Base-by-base conservation (phyloP, 2,113 vertebrate genomes). In the Mionectes macconnelli region DNA sequence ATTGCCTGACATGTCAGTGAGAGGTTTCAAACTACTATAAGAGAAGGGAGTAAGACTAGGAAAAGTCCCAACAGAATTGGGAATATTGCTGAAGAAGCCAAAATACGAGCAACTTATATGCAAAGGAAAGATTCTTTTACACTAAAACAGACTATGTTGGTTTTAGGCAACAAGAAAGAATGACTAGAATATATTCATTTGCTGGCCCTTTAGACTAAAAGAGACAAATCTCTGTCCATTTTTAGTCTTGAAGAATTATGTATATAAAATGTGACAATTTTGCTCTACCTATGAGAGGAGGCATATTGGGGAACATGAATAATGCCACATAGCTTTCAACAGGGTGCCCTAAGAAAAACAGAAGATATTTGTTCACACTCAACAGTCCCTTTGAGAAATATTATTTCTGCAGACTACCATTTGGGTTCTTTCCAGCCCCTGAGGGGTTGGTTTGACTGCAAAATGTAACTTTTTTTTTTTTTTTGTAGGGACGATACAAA, bases 361-460 rank as follows among this genome's bases (percentile, higher is more conserved):
- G 88, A 88, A 83, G 67, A 63, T 95, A 77, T 86, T 94, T 95
- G 92, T 96, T 97, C 92, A 92, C 94, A 95, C 94, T 97, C 92
- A 96, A 83, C 82, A 95, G 79, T 90, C 67, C 31, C 22, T 93
- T 92, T 80, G 94, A 96, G 88, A 90, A 95, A 96, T 90, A 93
- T 44, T 95, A 87, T 92, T 92, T 96, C 83, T 91, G 72, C 67
- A 70, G 94, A 86, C 85, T 88, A 92, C 90, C 22, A 80, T 86
- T 95, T 97, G 94, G 83, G 76, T 77, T 84, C 42, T 83, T 94
- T 95, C 95, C 95, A 97, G 72, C 50, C 83, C 85, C 94, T 86
- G 79, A 92, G 88, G 85, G 83, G 47, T 77, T 85, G 83, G 47
- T 77, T 85, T 83, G 39, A 88, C 88, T 90, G 78, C 45, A 95